Conservation (phyloP, 2,113 vertebrate genomes). For the Neotragus pygmaeus region DNA sequence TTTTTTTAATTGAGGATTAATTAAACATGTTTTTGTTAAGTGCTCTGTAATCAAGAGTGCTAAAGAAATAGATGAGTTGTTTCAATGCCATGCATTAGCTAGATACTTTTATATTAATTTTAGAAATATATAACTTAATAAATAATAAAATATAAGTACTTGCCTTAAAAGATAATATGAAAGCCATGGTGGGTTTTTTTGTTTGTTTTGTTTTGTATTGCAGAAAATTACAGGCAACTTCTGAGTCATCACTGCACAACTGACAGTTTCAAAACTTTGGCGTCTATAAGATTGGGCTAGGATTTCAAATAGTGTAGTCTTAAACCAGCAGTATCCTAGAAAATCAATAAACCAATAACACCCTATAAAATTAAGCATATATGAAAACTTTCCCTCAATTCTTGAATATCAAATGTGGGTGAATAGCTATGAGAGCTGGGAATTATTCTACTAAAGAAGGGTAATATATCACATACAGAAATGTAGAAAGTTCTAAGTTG, state of each 20-base stretch:
- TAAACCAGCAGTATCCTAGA: neutral
- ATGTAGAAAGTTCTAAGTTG: neutral
- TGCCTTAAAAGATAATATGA: neutral
- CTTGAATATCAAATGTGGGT: neutral
- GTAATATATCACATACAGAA: neutral
- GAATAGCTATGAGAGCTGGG: neutral
- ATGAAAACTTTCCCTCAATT: neutral
- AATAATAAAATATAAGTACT: neutral
- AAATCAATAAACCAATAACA: neutral
- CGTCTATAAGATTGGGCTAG: neutral
- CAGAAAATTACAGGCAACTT: neutral
- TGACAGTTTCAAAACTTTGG: neutral
- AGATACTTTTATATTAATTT: neutral
- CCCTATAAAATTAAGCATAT: neutral
- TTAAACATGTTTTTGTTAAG: constrained; percentile 51
- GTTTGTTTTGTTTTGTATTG: too few relatives aligned
- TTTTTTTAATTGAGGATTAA: neutral
- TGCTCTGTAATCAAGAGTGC: neutral
- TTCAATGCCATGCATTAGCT: neutral
- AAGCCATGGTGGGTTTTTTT: neutral
- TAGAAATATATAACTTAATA: neutral
- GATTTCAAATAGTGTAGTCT: neutral
- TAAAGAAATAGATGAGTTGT: neutral
- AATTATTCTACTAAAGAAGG: neutral
- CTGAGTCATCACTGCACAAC: neutral